Conservation (phyloP, 2,113 vertebrate genomes). For the Ceuthmochares aereus region DNA sequence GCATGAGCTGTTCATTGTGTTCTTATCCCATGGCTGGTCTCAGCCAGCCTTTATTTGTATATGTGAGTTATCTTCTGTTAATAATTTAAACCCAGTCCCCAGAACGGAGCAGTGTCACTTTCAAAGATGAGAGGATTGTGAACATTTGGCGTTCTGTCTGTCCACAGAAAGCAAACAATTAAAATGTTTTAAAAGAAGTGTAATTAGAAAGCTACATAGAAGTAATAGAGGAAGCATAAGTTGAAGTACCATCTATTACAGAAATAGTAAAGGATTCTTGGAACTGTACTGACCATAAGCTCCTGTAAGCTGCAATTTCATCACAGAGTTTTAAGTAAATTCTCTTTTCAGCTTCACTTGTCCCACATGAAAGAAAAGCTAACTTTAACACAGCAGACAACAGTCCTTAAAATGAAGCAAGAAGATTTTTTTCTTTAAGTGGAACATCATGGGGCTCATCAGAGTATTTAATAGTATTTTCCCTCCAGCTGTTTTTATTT, state of each 20-base stretch:
- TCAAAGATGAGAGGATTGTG: slow-evolving; percentile 16
- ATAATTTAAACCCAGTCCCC: slow-evolving; percentile 33
- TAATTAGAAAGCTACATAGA: slow-evolving; percentile 70
- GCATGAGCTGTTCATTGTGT: not conserved
- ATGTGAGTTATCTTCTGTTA: slow-evolving; percentile 46
- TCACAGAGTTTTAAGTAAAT: slow-evolving; percentile 72
- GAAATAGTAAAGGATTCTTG: slow-evolving; percentile 67
- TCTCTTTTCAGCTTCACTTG: slow-evolving; percentile 75
- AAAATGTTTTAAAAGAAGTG: slow-evolving; percentile 54
- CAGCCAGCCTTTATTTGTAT: not conserved
- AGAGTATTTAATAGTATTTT: slow-evolving; percentile 66
- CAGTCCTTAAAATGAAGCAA: slow-evolving; percentile 64
- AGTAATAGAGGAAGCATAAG: slow-evolving; percentile 62
- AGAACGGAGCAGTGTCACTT: slow-evolving; percentile 6
- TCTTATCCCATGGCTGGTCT: not conserved
- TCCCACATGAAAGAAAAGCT: slow-evolving; percentile 78
- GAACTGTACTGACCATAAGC: slow-evolving; percentile 60
- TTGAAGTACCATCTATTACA: slow-evolving; percentile 59
- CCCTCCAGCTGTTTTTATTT: slow-evolving; percentile 87
- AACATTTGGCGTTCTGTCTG: slow-evolving; percentile 36
- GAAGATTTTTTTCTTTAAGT: slow-evolving; percentile 75
- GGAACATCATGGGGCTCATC: slow-evolving; percentile 74
- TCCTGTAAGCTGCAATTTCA: slow-evolving; percentile 73
- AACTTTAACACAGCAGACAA: slow-evolving; percentile 61
- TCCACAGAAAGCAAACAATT: slow-evolving; percentile 58